Base-by-base conservation (phyloP, 1,140 invertebrate genomes). In the Lordiphosa mommai region DNA sequence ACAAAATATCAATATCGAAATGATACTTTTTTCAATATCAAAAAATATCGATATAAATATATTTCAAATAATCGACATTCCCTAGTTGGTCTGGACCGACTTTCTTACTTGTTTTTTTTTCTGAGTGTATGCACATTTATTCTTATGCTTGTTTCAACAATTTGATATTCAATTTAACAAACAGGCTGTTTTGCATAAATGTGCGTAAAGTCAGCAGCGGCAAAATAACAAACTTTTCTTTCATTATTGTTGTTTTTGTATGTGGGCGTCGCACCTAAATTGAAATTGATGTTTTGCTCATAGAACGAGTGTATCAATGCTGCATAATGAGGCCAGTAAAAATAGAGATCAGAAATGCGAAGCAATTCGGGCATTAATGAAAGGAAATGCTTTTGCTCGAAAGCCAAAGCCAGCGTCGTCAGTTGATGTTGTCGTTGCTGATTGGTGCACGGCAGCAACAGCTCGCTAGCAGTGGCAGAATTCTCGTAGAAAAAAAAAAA, bases 281-380 rank as follows among this genome's bases (percentile, higher is more conserved):
- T 80, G 70, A 80, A 80, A 80, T 80, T 70, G 61, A 80, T 80
- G 74, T 65, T 61, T 73, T 52, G 56, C 57, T 80, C 70, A 80
- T 80, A 73, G 65, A 70, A 32, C 47, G 56, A 65, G 64, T 79
- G 47, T 55, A 73, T 79, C 20, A 23, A 23, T 23, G 20, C 50
- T 80, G 76, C 74, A 80, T 80, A 82, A 82, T 74, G 68, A 79
- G 58, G 51, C 27, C 48, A 66, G 53, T 58, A 47, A 47, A 47
- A 47, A 9, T 16, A 32, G 3, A 46, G 14, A 17, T 23, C 14
- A 17, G 5, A 13, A 47, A 34, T 44, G 47, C 9, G 55, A 29
- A n/a, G 17, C 61, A 32, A 23, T 27, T 37, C 8, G 17, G 10
- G 20, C 33, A 50, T 40, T 49, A 61, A 37, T 9, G 55, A 44